Base-by-base conservation (phyloP, 2,113 vertebrate genomes). In the Polypterus senegalus region DNA sequence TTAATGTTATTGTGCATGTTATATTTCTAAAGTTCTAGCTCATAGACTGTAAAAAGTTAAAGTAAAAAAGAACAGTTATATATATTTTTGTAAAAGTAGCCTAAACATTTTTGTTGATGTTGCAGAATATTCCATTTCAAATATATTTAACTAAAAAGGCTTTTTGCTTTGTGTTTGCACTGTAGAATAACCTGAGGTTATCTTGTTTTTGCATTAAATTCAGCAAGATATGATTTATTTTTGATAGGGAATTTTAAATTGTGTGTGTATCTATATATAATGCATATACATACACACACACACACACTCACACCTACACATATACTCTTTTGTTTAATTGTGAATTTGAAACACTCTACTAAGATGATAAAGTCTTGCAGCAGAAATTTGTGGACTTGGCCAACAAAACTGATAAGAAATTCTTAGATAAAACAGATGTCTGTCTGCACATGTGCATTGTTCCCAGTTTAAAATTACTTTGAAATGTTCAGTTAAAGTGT, bases 1-100 rank as follows among this genome's bases (percentile, higher is more conserved):
- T 81, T 77, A 78, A 80, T 89, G 85, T 92, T 89, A 89, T 85
- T 84, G 87, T 89, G 92, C 91, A 92, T 90, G 89, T 90, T 81
- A 86, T 86, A 86, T 92, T 95, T 92, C 88, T 88, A 84, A 82
- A 85, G 79, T 85, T 87, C 80, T 79, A 77, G 78, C 83, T 86
- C 81, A 62, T 62, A 56, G 54, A 54, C 54, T 71, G 72, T 71
- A 77, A 76, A 86, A 82, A 88, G 86, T 77, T 70, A 83, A 84
- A 76, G 82, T 67, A 62, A 65, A 70, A 66, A 58, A 49, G 63
- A 52, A 55, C 85, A 81, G 83, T 85, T 81, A 85, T 85, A 83
- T 92, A 84, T 90, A 90, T 91, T 91, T 91, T 91, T 92, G 87
- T 91, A 91, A 82, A 88, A 79, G 74, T 85, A 67, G 59, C 61